phyloP scores from a whole-genome alignment of 2,797 vertebrate species.

The Myotis vivesi region DNA sequence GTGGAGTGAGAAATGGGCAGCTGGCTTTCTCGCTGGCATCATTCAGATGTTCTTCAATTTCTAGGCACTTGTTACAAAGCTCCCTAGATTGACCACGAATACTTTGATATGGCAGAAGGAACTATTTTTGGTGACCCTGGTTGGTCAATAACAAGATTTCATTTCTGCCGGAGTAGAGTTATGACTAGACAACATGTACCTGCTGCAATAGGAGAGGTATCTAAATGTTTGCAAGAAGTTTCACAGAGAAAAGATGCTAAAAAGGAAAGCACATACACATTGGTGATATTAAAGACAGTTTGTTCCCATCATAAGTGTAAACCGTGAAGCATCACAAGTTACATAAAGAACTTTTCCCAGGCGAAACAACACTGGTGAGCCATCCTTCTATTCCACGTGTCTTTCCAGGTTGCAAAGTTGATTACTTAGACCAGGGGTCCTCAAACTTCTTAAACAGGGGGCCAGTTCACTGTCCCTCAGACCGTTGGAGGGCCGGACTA shows the following conservation, averaged over 20 bases:
- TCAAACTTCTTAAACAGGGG: too few relatives aligned
- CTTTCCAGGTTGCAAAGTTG: neutral
- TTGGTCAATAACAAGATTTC: conserved; percentile 8
- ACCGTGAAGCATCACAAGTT: neutral
- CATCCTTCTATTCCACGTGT: neutral
- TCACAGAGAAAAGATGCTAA: neutral
- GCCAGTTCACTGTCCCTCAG: too few relatives aligned
- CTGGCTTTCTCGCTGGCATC: conserved; percentile 26
- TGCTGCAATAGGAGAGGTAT: conserved; percentile 11
- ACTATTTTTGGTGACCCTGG: conserved; percentile 34
- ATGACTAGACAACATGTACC: neutral
- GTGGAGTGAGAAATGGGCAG: neutral
- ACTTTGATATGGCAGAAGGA: neutral
- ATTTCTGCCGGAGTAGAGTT: conserved; percentile 31
- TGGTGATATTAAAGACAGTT: neutral
- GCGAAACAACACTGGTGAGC: neutral
- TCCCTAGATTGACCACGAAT: conserved; percentile 17
- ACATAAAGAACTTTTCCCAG: neutral
- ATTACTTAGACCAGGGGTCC: neutral
- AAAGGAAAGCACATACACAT: neutral
- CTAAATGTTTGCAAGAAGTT: neutral
- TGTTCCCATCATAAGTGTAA: neutral
- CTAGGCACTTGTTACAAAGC: conserved; percentile 20
- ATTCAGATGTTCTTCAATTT: conserved; percentile 45
- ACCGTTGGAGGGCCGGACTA: too few relatives aligned